Percentiles rank a stretch among this genome's conserved stretches.
These are phyloP conservation scores for Zoroaster sp. DNA, from an alignment of 53 echinoderm and acorn worm species.

Conservation along the genomic window DNA sequence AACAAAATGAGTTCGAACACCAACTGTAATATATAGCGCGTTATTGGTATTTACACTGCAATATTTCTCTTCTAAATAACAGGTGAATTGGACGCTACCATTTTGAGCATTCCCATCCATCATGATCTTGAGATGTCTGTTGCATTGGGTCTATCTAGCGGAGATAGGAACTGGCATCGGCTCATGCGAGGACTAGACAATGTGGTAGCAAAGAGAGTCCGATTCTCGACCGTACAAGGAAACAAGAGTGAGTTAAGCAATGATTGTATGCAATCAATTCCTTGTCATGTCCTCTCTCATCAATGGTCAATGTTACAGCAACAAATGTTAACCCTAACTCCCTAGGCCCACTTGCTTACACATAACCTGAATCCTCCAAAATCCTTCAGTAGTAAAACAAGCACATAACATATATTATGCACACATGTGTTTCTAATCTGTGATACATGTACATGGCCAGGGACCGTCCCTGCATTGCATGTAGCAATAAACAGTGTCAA, in stretches of 20 bases:
- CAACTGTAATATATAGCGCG: too few relatives aligned
- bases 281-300: neutral
- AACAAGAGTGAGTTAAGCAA: conserved; percentile 5
- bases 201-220: conserved; percentile 63
- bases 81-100: conserved; percentile 72
- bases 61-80: neutral
- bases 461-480: neutral
- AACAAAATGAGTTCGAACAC: too few relatives aligned
- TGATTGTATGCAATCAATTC: neutral
- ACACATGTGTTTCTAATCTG: too few relatives aligned
- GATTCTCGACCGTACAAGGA: conserved; percentile 10
- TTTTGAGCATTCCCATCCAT: conserved; percentile 70
- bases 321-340: too few relatives aligned
- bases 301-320: neutral
- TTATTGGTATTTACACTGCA: too few relatives aligned
- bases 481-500: too few relatives aligned
- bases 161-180: conserved; percentile 44
- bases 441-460: too few relatives aligned
- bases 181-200: conserved; percentile 72
- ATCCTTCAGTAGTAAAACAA: too few relatives aligned
- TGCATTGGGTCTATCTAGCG: conserved; percentile 58
- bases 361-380: too few relatives aligned
- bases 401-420: too few relatives aligned
- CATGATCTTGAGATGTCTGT: conserved; percentile 69
- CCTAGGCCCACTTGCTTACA: too few relatives aligned